phyloP scores from a whole-genome alignment of 1,140 invertebrate species.

The Tribolium madens region DNA sequence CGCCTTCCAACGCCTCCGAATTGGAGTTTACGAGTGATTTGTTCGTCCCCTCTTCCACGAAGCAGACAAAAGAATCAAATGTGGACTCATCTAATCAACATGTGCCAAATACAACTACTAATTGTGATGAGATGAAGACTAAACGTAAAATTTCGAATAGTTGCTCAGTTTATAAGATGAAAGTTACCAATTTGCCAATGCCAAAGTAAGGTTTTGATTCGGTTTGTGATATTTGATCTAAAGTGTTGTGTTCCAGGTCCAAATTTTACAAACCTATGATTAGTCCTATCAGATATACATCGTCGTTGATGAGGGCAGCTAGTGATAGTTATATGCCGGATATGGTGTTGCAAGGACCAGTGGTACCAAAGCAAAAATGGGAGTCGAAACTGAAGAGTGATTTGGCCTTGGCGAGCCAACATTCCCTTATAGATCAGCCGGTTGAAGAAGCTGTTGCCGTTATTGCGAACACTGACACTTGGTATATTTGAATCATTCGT shows the following conservation, averaged over 20 bases:
- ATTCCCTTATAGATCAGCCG: slow-evolving; percentile 74
- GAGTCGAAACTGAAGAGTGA: slow-evolving; percentile 68
- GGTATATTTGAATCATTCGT: no score
- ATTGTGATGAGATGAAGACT: slow-evolving; percentile 45
- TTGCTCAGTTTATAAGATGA: slow-evolving; percentile 60
- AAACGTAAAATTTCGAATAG: slow-evolving; percentile 53
- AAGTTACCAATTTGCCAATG: slow-evolving; percentile 74
- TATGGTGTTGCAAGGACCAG: slow-evolving; percentile 77
- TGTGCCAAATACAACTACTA: slow-evolving; percentile 52
- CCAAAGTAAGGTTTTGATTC: slow-evolving; percentile 65
- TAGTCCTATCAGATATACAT: slow-evolving; percentile 64
- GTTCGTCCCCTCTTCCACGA: slow-evolving; percentile 64
- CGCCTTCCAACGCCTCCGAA: slow-evolving; percentile 77
- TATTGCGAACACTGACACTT: slow-evolving; percentile 85
- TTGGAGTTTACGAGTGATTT: slow-evolving; percentile 75
- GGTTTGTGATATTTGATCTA: neutral
- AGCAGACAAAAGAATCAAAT: slow-evolving; percentile 64
- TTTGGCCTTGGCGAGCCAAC: slow-evolving; percentile 71
- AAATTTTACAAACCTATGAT: slow-evolving; percentile 15
- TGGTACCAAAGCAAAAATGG: slow-evolving; percentile 67
- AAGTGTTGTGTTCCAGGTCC: slow-evolving; percentile 8
- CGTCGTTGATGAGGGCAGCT: slow-evolving; percentile 71
- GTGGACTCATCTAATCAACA: slow-evolving; percentile 45
- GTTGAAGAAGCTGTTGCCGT: slow-evolving; percentile 85
- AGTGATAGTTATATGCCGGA: slow-evolving; percentile 82